Conservation (phyloP, 2,797 vertebrate genomes). For the Gadopsis marmoratus region DNA sequence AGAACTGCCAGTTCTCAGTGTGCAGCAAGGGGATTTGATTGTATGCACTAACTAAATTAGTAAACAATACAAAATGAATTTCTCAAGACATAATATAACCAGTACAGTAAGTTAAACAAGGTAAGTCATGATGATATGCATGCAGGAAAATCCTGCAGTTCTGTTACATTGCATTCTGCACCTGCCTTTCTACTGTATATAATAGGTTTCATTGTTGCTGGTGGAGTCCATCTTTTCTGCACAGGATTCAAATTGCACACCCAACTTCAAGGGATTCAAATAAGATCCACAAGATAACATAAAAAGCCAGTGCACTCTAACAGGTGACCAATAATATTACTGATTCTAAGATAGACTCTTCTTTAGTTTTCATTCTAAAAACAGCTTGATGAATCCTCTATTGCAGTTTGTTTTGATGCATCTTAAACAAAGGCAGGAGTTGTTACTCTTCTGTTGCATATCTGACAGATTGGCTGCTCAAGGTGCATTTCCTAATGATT, state of each 20-base stretch:
- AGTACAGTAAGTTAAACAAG: not conserved
- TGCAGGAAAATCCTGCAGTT: not conserved
- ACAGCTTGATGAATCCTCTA: not conserved
- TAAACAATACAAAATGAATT: no score
- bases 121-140: not conserved
- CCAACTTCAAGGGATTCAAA: not conserved
- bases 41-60: no score
- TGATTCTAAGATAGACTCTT: not conserved
- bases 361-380: not conserved
- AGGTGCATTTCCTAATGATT: not conserved
- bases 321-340: not conserved
- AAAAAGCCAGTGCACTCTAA: not conserved
- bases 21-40: not conserved
- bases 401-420: not conserved
- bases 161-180: not conserved
- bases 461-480: not conserved
- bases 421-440: not conserved
- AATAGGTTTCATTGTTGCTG: not conserved
- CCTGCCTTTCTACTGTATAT: no score
- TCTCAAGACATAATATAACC: not conserved
- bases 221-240: not conserved
- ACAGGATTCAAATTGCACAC: not conserved
- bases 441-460: not conserved
- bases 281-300: not conserved
- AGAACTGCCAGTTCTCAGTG: slow-evolving; percentile 37